Conservation (phyloP, 92 coral and sea anemone genomes). For the Meandrina meandrites region DNA sequence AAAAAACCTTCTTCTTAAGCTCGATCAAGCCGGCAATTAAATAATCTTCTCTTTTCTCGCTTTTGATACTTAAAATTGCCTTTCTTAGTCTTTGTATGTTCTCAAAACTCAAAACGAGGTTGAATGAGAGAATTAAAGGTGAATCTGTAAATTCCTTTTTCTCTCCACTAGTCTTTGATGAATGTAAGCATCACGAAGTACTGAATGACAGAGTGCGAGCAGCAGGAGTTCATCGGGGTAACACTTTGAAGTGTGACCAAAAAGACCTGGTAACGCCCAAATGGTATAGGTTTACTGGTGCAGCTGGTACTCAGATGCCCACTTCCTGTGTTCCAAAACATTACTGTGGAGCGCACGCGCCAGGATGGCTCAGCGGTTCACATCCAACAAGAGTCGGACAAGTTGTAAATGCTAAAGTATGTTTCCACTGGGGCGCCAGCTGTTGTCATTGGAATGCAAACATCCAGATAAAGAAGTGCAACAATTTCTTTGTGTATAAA, state of each 20-base stretch:
- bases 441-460: slow-evolving; percentile 42
- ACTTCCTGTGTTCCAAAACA: slow-evolving; percentile 40
- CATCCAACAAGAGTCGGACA: slow-evolving; percentile 56
- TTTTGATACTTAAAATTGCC: too few species aligned
- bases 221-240: slow-evolving; percentile 16
- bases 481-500: slow-evolving; percentile 47
- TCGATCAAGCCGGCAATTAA: too few species aligned
- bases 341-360: slow-evolving; percentile 62
- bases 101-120: too few species aligned
- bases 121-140: too few species aligned
- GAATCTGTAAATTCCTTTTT: background rate
- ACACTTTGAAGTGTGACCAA: slow-evolving; percentile 27
- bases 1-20: too few species aligned
- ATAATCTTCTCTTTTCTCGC: too few species aligned
- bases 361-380: slow-evolving; percentile 56
- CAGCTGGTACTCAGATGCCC: slow-evolving; percentile 64
- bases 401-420: slow-evolving; percentile 44
- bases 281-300: slow-evolving; percentile 76
- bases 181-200: slow-evolving; percentile 10
- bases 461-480: slow-evolving; percentile 47
- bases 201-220: slow-evolving; percentile 26
- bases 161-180: background rate
- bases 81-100: too few species aligned
- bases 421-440: slow-evolving; percentile 42
- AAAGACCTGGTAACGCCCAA: slow-evolving; percentile 9